phyloP scores from a whole-genome alignment of 2,888 invertebrate genomes.

The Platycheirus albimanus region DNA sequence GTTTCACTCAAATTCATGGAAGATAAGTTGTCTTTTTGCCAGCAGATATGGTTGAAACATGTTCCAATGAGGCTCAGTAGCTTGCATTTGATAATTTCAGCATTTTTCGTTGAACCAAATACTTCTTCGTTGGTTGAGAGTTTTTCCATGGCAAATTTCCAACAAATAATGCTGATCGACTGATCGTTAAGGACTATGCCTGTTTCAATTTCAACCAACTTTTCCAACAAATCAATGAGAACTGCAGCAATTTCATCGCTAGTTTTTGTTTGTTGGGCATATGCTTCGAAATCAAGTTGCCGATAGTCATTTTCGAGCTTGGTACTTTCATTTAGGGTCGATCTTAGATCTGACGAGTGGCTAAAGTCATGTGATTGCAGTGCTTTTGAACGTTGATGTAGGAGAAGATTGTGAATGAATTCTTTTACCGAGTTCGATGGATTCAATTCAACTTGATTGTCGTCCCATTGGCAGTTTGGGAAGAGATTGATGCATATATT shows the following conservation, averaged over 20 bases:
- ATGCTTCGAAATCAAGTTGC: slow-evolving; percentile 74
- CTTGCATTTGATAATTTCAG: slow-evolving; percentile 79
- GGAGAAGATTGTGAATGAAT: slow-evolving; percentile 78
- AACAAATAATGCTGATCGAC: slow-evolving; percentile 78
- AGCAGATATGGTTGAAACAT: slow-evolving; percentile 80
- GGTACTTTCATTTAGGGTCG: slow-evolving; percentile 19
- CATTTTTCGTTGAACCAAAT: slow-evolving; percentile 76
- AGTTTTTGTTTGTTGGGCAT: slow-evolving; percentile 75
- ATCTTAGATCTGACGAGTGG: slow-evolving; percentile 32
- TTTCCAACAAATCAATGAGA: slow-evolving; percentile 79
- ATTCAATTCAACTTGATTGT: slow-evolving; percentile 74
- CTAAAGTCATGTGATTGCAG: slow-evolving; percentile 41
- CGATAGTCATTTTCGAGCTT: slow-evolving; percentile 8
- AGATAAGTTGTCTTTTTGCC: slow-evolving; percentile 76
- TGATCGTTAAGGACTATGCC: slow-evolving; percentile 77
- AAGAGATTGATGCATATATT: slow-evolving; percentile 81
- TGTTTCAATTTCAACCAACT: slow-evolving; percentile 79
- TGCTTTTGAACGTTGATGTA: slow-evolving; percentile 75
- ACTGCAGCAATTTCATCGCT: slow-evolving; percentile 80
- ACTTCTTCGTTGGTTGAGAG: slow-evolving; percentile 75
- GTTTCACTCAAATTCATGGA: slow-evolving; percentile 78
- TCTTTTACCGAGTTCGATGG: slow-evolving; percentile 75
- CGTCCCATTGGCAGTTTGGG: slow-evolving; percentile 81
- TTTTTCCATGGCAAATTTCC: slow-evolving; percentile 80
- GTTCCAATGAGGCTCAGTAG: slow-evolving; percentile 78